phyloP scores from a whole-genome alignment of 2,888 invertebrate genomes.

The Gastrophysa polygoni region DNA sequence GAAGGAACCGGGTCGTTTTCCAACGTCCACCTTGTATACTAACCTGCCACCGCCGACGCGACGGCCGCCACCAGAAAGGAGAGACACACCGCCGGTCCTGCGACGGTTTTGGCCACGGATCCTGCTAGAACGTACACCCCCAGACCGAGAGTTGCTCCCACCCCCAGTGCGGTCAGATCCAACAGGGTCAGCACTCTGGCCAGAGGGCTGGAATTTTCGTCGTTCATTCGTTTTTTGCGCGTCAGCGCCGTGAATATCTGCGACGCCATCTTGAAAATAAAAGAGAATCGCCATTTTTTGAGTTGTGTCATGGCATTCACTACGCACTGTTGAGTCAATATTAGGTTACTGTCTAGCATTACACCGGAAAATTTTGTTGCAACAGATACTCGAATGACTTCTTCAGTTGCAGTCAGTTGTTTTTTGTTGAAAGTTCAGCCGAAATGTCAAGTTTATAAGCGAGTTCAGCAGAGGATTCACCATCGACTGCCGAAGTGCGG shows the following conservation, averaged over 20 bases:
- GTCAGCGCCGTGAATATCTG: slow-evolving; percentile 52
- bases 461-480: too few relatives aligned
- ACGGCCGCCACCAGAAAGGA: slow-evolving; percentile 92
- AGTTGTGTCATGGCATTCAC: too few relatives aligned
- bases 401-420: too few relatives aligned
- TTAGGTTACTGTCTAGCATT: too few relatives aligned
- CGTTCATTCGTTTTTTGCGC: slow-evolving; percentile 57
- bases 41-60: slow-evolving; percentile 91
- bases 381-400: too few relatives aligned
- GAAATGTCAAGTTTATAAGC: too few relatives aligned
- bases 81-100: slow-evolving; percentile 90
- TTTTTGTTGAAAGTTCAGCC: too few relatives aligned
- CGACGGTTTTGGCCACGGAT: slow-evolving; percentile 81
- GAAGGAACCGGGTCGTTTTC: too few relatives aligned
- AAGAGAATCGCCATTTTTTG: not conserved
- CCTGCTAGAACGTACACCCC: slow-evolving; percentile 96
- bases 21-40: too few relatives aligned
- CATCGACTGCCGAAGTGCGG: too few relatives aligned
- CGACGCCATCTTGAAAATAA: slow-evolving; percentile 38
- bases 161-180: slow-evolving; percentile 86
- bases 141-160: slow-evolving; percentile 88
- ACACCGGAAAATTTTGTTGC: too few relatives aligned
- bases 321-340: too few relatives aligned
- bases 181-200: slow-evolving; percentile 77
- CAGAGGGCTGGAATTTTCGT: slow-evolving; percentile 54